These are phyloP conservation scores for Automeris io DNA, from an alignment of 2,888 invertebrate species.

Conservation along the genomic window DNA sequence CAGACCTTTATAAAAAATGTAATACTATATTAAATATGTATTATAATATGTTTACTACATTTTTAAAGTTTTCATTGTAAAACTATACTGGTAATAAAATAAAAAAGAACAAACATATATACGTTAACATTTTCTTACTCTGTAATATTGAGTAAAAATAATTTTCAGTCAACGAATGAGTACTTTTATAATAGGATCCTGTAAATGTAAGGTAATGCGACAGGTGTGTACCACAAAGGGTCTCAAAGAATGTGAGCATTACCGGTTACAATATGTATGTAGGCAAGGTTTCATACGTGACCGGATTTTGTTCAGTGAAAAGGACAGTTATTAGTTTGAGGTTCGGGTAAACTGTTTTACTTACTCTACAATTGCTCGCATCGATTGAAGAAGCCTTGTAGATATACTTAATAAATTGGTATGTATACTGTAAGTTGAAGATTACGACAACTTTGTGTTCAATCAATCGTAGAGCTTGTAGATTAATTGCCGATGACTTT, in stretches of 20 bases:
- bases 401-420: too few relatives aligned
- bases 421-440: too few relatives aligned
- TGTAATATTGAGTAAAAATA: neutral
- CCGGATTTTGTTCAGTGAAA: neutral
- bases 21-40: too few relatives aligned
- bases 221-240: conserved; percentile 2
- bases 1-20: too few relatives aligned
- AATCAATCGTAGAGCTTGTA: too few relatives aligned
- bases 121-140: neutral
- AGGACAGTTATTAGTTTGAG: neutral
- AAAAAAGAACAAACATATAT: too few relatives aligned
- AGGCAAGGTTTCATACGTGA: neutral
- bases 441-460: too few relatives aligned
- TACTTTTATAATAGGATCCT: neutral
- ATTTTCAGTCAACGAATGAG: neutral
- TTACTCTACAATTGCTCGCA: neutral
- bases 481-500: too few relatives aligned
- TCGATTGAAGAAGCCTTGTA: neutral
- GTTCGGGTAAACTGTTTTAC: neutral
- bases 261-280: neutral
- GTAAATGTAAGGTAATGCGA: neutral
- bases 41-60: too few relatives aligned
- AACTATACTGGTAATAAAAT: too few relatives aligned
- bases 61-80: too few relatives aligned
- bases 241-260: neutral